Conservation (phyloP, 2,113 vertebrate genomes). For the Siniperca knerii region DNA sequence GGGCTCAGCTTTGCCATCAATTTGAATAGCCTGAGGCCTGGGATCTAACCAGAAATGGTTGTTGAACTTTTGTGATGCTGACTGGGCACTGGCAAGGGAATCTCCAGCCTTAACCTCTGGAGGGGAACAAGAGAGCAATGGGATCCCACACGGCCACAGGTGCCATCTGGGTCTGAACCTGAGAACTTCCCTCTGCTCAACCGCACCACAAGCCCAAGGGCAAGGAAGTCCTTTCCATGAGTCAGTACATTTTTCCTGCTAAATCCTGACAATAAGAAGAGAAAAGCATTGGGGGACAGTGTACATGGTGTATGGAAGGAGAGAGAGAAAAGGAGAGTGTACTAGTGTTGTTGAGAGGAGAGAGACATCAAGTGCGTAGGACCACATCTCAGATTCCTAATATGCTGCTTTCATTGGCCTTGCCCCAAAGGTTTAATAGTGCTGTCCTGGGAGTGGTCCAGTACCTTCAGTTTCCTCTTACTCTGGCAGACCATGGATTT, state of each 20-base stretch:
- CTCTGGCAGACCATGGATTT: conserved; percentile 86
- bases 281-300: conserved; percentile 23
- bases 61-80: conserved; percentile 68
- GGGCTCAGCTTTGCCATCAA: conserved; percentile 16
- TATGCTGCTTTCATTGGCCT: conserved; percentile 89
- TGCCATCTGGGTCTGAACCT: conserved; percentile 68
- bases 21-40: conserved; percentile 23
- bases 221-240: conserved; percentile 72
- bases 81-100: conserved; percentile 71
- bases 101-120: conserved; percentile 57
- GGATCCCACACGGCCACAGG: conserved; percentile 72
- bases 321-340: conserved; percentile 55
- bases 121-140: conserved; percentile 59
- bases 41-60: conserved; percentile 42
- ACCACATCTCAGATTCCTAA: conserved; percentile 83
- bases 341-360: conserved; percentile 33
- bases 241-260: conserved; percentile 67
- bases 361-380: conserved; percentile 71
- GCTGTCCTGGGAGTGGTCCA: conserved; percentile 84
- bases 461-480: conserved; percentile 87
- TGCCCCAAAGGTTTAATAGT: conserved; percentile 84
- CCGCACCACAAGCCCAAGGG: conserved; percentile 65
- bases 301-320: conserved; percentile 41
- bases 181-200: conserved; percentile 69
- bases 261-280: conserved; percentile 59